Percentiles rank a stretch among this genome's conserved stretches.
Conservation (phyloP, 1,140 invertebrate species). For the Aphaenogaster floridana region DNA sequence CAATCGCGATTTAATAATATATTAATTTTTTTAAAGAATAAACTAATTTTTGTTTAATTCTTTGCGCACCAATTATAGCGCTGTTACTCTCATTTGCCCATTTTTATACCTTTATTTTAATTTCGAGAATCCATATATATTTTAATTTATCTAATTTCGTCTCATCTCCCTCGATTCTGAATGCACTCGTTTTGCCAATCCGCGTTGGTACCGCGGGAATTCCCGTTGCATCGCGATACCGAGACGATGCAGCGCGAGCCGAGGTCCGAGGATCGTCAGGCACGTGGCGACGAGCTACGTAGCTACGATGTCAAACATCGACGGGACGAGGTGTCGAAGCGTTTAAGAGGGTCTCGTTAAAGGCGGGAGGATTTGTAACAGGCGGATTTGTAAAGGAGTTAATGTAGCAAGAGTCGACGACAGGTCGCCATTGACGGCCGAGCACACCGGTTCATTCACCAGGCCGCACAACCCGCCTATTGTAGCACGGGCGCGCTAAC, state of each 20-base stretch:
- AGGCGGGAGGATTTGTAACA: slow-evolving; percentile 74
- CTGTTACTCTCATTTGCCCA: too few species aligned
- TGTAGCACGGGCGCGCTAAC: slow-evolving; percentile 67
- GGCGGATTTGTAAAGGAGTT: slow-evolving; percentile 80
- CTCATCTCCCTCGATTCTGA: not conserved
- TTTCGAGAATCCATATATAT: too few species aligned
- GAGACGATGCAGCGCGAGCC: not conserved
- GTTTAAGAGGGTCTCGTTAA: slow-evolving; percentile 75
- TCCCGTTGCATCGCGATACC: not conserved
- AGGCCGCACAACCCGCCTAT: slow-evolving; percentile 79
- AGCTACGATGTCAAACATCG: slow-evolving; percentile 46
- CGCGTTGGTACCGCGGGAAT: not conserved
- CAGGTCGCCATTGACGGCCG: slow-evolving; percentile 82
- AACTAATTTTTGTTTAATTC: too few species aligned
- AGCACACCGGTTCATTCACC: slow-evolving; percentile 82
- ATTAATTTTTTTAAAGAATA: too few species aligned
- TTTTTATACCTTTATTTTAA: not conserved
- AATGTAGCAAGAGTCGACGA: slow-evolving; percentile 82
- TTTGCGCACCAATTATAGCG: too few species aligned
- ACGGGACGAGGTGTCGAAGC: slow-evolving; percentile 74
- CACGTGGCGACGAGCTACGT: slow-evolving; percentile 12
- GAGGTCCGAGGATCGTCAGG: slow-evolving; percentile 18
- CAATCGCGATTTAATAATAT: too few species aligned
- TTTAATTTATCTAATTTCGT: not conserved
- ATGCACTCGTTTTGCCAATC: not conserved